These are phyloP conservation scores for Drosophila neotestacea DNA, from an alignment of 2,888 invertebrate species.

Conservation along the genomic window DNA sequence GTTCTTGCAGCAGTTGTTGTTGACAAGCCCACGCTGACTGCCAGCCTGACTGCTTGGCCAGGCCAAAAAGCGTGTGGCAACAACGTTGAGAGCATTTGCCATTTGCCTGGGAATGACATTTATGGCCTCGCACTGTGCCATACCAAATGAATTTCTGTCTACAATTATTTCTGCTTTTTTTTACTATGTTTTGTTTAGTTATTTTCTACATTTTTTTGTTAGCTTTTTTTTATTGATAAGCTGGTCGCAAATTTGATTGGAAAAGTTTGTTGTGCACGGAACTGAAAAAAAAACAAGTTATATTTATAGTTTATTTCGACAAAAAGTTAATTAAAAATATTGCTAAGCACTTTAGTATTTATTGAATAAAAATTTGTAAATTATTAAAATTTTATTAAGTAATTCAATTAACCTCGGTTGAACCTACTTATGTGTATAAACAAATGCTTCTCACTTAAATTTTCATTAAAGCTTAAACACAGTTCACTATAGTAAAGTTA, in stretches of 20 bases:
- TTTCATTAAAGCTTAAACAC: neutral
- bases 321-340: neutral
- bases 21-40: conserved; percentile 55
- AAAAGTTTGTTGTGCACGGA: conserved; percentile 11
- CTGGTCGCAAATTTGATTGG: conserved; percentile 29
- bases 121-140: conserved; percentile 49
- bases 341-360: no score
- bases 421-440: neutral
- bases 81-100: conserved; percentile 51
- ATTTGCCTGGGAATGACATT: conserved; percentile 65
- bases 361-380: no score
- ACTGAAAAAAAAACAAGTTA: conserved; percentile 12
- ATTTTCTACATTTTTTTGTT: neutral
- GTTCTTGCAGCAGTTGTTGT: conserved; percentile 28
- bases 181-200: neutral
- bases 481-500: neutral
- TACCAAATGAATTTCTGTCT: conserved; percentile 36
- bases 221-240: conserved; percentile 34
- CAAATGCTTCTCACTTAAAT: neutral
- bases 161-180: conserved; percentile 28
- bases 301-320: neutral
- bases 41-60: conserved; percentile 1
- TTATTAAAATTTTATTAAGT: no score
- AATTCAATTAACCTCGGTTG: neutral
- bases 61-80: conserved; percentile 54